Evolutionary conservation across 2,113 vertebrate genomes (phyloP).

Genomic region (Lampris incognitus): DNA sequence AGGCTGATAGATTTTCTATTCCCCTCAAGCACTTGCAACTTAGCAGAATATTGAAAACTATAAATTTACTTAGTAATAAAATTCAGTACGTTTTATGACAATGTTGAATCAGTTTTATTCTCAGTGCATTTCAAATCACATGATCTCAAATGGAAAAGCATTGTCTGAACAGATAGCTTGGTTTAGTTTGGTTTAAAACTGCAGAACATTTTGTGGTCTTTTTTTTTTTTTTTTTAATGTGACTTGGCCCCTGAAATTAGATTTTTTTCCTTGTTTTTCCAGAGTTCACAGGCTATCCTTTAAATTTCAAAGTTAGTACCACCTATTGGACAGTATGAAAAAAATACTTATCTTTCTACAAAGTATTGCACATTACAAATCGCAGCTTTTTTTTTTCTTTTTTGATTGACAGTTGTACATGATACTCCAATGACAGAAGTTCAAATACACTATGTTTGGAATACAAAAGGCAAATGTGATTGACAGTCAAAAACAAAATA

Average conservation of each 20-base stretch:
- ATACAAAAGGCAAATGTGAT: constrained; percentile 81
- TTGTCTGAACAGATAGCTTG: constrained; percentile 14
- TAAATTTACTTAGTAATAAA: neutral
- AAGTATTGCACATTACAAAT: constrained; percentile 81
- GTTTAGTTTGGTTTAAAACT: constrained; percentile 48
- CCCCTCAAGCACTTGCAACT: constrained; percentile 16
- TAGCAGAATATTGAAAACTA: constrained; percentile 21
- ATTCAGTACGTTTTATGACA: constrained; percentile 26
- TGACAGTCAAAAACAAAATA: constrained; percentile 60
- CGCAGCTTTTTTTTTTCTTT: constrained; percentile 61
- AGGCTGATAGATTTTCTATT: constrained; percentile 38
- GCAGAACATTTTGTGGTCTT: constrained; percentile 18
- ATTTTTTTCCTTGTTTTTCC: constrained; percentile 27
- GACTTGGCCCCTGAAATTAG: constrained; percentile 59
- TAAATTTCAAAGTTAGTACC: constrained; percentile 26
- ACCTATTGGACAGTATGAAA: constrained; percentile 54
- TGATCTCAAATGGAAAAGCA: constrained; percentile 19
- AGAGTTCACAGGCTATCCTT: constrained; percentile 32
- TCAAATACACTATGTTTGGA: constrained; percentile 73
- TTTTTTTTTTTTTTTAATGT: constrained; percentile 17
- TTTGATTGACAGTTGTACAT: constrained; percentile 71
- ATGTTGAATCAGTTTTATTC: constrained; percentile 31
- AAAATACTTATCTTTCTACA: constrained; percentile 71
- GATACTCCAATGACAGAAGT: constrained; percentile 62
- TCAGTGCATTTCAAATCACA: constrained; percentile 64